These are phyloP conservation scores for Hippocampus kuda DNA, from an alignment of 2,797 vertebrate species.

Conservation along the genomic window DNA sequence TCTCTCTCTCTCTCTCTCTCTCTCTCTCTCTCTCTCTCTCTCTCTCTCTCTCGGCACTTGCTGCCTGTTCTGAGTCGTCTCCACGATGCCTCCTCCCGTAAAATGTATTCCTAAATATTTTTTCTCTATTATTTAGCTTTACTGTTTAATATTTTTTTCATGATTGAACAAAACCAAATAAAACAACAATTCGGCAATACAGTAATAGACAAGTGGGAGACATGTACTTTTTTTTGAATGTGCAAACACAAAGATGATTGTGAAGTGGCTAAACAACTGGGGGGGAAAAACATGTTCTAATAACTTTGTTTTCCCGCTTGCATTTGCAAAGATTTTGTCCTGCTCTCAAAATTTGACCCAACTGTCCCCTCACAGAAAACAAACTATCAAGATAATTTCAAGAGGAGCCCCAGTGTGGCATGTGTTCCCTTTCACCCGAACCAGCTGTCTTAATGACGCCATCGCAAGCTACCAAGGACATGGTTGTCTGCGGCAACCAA, in stretches of 20 bases:
- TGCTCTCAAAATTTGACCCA: not conserved
- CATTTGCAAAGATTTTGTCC: not conserved
- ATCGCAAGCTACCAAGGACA: conserved; percentile 55
- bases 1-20: too few species aligned
- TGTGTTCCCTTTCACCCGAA: conserved; percentile 9
- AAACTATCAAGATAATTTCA: not conserved
- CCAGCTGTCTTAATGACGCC: conserved; percentile 16
- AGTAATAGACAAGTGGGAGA: too few species aligned
- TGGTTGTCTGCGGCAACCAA: conserved; percentile 57
- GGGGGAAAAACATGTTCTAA: not conserved
- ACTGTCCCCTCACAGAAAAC: not conserved
- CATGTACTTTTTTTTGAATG: not conserved
- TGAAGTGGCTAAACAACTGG: not conserved
- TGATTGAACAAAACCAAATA: too few species aligned
- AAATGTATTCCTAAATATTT: too few species aligned
- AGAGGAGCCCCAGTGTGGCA: not conserved
- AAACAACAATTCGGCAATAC: too few species aligned
- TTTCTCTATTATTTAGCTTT: too few species aligned
- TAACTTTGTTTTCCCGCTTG: not conserved
- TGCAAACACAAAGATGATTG: not conserved
- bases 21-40: too few species aligned
- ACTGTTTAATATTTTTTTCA: too few species aligned
- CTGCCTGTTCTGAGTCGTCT: too few species aligned
- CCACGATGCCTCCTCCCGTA: too few species aligned
- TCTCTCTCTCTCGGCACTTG: too few species aligned